A percentile compares a stretch with the other conserved stretches of the same genome.
Evolutionary conservation across 2,888 invertebrate genomes (phyloP).

Genomic region (Plagodis dolabraria): DNA sequence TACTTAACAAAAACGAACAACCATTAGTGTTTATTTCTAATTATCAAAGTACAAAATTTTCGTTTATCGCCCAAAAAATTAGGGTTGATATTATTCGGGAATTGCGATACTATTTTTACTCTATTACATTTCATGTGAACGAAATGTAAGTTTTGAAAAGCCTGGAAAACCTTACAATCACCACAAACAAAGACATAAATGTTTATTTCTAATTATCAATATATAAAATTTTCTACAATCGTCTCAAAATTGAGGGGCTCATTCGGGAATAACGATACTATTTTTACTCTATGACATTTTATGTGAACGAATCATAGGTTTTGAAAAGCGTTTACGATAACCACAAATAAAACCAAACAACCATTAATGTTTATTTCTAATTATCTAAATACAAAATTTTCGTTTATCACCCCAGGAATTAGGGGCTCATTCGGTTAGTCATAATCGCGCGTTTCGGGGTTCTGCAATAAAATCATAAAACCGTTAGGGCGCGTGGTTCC

Average conservation of each 20-base stretch:
- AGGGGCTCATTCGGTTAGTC: slow-evolving; percentile 54
- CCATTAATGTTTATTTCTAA: slow-evolving; percentile 14
- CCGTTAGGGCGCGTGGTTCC: slow-evolving; percentile 55
- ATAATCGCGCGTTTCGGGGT: slow-evolving; percentile 65
- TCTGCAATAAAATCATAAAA: slow-evolving; percentile 78
- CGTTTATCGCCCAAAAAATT: slow-evolving; percentile 31
- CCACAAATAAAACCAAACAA: slow-evolving; percentile 16
- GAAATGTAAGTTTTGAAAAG: no score
- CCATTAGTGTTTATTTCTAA: slow-evolving; percentile 14
- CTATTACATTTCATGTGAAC: no score
- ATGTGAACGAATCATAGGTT: no score
- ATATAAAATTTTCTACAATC: no score
- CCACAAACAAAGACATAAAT: no score
- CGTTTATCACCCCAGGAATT: slow-evolving; percentile 31
- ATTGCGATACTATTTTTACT: no score
- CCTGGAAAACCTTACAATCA: no score
- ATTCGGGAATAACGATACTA: no score
- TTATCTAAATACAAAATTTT: slow-evolving; percentile 30
- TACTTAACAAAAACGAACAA: slow-evolving; percentile 16
- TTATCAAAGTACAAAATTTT: slow-evolving; percentile 32
- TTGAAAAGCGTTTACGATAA: not conserved
- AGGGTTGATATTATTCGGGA: no score
- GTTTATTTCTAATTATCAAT: no score
- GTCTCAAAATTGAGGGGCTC: no score
- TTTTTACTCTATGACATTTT: no score